Evolutionary conservation across 2,888 invertebrate genomes (phyloP).

Genomic region (Seladonia tumulorum): DNA sequence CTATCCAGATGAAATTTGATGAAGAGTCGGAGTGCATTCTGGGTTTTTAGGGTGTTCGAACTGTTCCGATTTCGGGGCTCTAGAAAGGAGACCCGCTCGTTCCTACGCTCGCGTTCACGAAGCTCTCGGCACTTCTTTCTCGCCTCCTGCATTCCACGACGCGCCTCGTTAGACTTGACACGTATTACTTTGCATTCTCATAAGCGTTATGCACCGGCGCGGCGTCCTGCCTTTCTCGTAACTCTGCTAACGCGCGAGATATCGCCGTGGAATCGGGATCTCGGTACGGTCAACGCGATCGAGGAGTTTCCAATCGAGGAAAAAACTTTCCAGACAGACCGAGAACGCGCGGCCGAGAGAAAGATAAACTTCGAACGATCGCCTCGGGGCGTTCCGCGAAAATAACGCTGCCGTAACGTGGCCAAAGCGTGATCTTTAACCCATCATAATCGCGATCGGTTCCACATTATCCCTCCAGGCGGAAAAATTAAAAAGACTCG

Average conservation of each 20-base stretch:
- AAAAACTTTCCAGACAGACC: slow-evolving; percentile 31
- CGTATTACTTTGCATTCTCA: slow-evolving; percentile 81
- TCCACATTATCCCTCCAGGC: background rate
- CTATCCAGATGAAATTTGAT: background rate
- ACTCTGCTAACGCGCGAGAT: slow-evolving; percentile 33
- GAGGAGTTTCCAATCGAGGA: slow-evolving; percentile 41
- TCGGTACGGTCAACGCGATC: slow-evolving; percentile 28
- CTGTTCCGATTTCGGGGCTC: background rate
- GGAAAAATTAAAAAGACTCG: background rate
- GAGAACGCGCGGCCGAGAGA: background rate
- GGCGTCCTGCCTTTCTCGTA: slow-evolving; percentile 59
- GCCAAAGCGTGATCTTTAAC: background rate
- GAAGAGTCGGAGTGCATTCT: background rate
- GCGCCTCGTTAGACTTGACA: slow-evolving; percentile 81
- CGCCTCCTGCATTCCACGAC: slow-evolving; percentile 77
- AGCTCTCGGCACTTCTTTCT: slow-evolving; percentile 49
- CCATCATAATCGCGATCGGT: background rate
- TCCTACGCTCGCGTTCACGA: slow-evolving; percentile 28
- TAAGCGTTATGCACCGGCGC: slow-evolving; percentile 61
- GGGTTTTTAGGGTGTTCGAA: background rate
- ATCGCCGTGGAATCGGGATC: slow-evolving; percentile 45
- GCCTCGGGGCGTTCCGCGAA: background rate
- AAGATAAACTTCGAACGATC: background rate
- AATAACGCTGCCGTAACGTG: background rate
- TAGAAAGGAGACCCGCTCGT: slow-evolving; percentile 20